Conservation (phyloP, 2,888 invertebrate genomes). For the Ichneumon xanthorius region DNA sequence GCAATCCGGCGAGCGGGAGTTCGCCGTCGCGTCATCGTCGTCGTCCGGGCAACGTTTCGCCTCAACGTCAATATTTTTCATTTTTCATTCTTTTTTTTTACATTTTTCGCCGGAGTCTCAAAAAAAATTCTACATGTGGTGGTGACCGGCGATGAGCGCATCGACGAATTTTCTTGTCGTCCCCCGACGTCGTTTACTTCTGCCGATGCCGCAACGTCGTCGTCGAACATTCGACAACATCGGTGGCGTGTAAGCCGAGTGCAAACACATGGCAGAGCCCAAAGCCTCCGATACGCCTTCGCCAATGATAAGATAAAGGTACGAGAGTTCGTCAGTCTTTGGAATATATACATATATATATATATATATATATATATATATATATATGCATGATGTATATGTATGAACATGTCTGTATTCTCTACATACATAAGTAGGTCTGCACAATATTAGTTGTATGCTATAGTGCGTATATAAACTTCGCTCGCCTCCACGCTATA, state of each 20-base stretch:
- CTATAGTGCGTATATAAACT: neutral
- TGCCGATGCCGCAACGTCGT: neutral
- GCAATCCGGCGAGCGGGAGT: neutral
- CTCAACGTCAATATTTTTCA: conserved; percentile 15
- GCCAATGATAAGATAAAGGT: conserved; percentile 80
- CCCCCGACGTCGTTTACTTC: conserved; percentile 52
- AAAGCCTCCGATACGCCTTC: conserved; percentile 76
- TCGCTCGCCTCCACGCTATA: conserved; percentile 12
- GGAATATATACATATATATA: neutral
- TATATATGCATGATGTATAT: no score
- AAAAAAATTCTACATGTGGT: neutral
- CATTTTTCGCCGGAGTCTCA: conserved; percentile 15
- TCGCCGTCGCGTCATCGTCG: conserved; percentile 34
- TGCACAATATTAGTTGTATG: conserved; percentile 41
- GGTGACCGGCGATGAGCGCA: conserved; percentile 14
- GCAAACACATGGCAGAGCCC: conserved; percentile 74
- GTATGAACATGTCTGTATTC: neutral
- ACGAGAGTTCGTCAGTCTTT: conserved; percentile 54
- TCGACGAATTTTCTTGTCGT: conserved; percentile 27
- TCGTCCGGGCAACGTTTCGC: conserved; percentile 54
- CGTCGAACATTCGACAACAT: conserved; percentile 58
- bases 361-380: conserved; percentile 5
- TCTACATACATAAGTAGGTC: conserved; percentile 21
- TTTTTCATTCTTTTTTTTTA: neutral
- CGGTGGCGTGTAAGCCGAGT: conserved; percentile 62